These are phyloP conservation scores for Virgularia gustaviana DNA, from an alignment of 92 coral and sea anemone species.

Conservation along the genomic window DNA sequence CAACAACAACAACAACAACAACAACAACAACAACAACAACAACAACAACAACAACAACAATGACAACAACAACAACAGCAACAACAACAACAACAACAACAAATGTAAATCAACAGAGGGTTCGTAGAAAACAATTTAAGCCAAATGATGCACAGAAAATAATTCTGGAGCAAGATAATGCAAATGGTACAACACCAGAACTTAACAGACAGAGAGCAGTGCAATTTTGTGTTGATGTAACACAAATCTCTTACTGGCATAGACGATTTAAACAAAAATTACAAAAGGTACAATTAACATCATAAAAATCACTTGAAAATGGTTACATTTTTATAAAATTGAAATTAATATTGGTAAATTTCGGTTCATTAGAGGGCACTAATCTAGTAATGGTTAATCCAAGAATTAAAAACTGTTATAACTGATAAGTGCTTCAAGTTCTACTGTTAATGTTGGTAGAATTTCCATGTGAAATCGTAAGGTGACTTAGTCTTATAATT, in stretches of 20 bases:
- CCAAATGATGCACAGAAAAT: conserved; percentile 35
- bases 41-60: neutral
- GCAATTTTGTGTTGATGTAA: conserved; percentile 38
- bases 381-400: no score
- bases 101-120: no score
- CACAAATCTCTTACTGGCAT: conserved; percentile 41
- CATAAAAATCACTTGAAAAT: no score
- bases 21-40: no score
- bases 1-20: no score
- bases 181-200: conserved; percentile 15
- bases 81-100: neutral
- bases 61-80: neutral
- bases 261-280: conserved; percentile 18
- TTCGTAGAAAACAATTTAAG: conserved; percentile 40
- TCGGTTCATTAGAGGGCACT: no score
- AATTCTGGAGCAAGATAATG: conserved; percentile 25
- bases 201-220: conserved; percentile 32
- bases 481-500: conserved; percentile 11
- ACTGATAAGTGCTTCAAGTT: no score
- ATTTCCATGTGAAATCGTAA: conserved; percentile 31
- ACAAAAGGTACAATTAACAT: neutral
- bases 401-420: no score
- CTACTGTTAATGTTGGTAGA: no score
- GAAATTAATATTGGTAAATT: no score
- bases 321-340: no score